Evolutionary conservation across 1,140 invertebrate genomes (phyloP).

Genomic region (Apis mellifera): DNA sequence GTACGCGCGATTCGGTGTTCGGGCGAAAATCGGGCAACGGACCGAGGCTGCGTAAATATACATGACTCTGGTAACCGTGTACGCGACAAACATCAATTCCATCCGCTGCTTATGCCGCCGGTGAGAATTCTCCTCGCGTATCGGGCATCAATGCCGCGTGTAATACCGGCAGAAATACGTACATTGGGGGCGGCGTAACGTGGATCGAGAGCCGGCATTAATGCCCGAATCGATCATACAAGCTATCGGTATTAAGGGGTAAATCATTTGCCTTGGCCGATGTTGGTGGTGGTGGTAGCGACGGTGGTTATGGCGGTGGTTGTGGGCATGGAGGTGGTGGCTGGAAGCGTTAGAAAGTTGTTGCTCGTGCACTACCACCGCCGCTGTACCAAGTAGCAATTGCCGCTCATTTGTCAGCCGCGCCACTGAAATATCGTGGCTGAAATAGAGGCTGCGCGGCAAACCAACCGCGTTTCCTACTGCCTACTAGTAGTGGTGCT

Average conservation of each 20-base stretch:
- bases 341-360: constrained; percentile 57
- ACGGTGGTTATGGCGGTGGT: not conserved
- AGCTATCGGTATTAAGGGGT: constrained; percentile 64
- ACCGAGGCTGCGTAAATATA: constrained; percentile 53
- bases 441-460: constrained; percentile 48
- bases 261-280: constrained; percentile 61
- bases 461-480: constrained; percentile 43
- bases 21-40: constrained; percentile 24
- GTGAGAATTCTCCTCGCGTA: constrained; percentile 34
- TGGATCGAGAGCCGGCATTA: constrained; percentile 44
- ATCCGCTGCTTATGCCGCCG: constrained; percentile 35
- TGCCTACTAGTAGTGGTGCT: not conserved
- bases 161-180: constrained; percentile 57
- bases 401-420: constrained; percentile 68
- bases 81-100: constrained; percentile 52
- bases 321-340: not conserved
- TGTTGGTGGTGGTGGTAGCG: not conserved
- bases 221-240: constrained; percentile 66
- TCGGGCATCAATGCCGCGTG: constrained; percentile 52
- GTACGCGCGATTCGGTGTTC: constrained; percentile 7
- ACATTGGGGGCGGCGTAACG: constrained; percentile 2
- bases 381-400: constrained; percentile 65
- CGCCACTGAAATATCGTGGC: constrained; percentile 64
- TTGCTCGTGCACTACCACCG: constrained; percentile 42
- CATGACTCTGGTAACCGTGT: constrained; percentile 39